Evolutionary conservation across 2,888 invertebrate species (phyloP).

Genomic region (Calameuta filiformis): DNA sequence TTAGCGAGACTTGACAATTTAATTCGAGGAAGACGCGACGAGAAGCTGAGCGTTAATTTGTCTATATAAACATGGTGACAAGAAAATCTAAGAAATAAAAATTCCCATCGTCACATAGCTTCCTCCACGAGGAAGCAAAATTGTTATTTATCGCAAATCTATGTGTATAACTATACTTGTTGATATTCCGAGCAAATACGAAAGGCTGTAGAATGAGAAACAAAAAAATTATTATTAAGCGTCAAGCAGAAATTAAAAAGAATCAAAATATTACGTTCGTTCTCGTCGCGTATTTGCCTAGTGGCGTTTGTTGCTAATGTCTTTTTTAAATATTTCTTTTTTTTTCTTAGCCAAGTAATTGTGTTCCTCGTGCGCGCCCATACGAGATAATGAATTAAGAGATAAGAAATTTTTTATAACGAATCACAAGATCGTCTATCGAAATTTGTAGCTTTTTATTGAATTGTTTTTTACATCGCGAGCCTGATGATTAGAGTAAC

Average conservation of each 20-base stretch:
- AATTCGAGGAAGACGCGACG: not conserved
- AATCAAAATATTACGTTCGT: not conserved
- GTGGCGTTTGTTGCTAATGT: not conserved
- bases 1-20: not conserved
- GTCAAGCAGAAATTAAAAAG: not conserved
- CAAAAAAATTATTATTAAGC: not conserved
- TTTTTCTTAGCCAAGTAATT: not conserved
- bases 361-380: not conserved
- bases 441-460: constrained; percentile 1
- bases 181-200: not conserved
- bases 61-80: not conserved
- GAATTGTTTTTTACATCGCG: constrained; percentile 17
- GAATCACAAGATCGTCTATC: not conserved
- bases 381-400: not conserved
- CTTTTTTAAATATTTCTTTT: not conserved
- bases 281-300: constrained; percentile 1
- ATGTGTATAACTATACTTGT: not conserved
- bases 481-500: constrained; percentile 16
- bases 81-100: too few species aligned
- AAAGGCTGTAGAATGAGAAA: not conserved
- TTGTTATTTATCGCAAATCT: not conserved
- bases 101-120: too few species aligned
- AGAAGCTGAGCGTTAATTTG: not conserved
- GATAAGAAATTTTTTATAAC: not conserved
- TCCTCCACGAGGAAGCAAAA: not conserved